phyloP scores from a whole-genome alignment of 2,113 vertebrate genomes.

The Leptobrachium leishanense region DNA sequence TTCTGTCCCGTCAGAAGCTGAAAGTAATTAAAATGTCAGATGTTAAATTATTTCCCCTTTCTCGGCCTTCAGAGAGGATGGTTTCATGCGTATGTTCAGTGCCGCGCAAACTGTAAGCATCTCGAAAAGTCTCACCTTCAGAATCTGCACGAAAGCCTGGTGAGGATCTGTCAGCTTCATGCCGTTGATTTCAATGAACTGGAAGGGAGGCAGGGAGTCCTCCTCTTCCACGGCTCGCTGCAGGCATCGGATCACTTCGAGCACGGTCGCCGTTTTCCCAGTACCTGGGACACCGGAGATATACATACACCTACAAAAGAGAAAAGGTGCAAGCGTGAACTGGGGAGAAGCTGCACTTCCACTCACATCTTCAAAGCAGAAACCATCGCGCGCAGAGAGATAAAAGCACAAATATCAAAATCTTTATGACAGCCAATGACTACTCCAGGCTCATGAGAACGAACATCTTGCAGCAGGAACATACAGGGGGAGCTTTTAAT shows the following conservation, averaged over 20 bases:
- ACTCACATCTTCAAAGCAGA: no score
- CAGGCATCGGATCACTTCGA: constrained; percentile 84
- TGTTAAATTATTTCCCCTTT: no score
- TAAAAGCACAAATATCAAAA: no score
- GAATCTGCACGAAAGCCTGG: constrained; percentile 91
- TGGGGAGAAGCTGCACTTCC: no score
- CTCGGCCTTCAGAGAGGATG: no score
- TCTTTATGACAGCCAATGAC: no score
- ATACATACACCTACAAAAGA: constrained; percentile 87
- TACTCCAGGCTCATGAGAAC: no score
- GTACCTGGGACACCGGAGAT: constrained; percentile 96
- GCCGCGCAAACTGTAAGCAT: not conserved
- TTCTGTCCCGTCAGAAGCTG: constrained; percentile 90
- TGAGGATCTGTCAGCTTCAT: constrained; percentile 98
- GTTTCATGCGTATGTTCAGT: not conserved
- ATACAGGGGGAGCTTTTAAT: no score
- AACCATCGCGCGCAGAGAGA: no score
- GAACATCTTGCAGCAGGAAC: no score
- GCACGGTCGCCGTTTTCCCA: constrained; percentile 93
- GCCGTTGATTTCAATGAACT: constrained; percentile 88
- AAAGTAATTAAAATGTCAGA: not conserved
- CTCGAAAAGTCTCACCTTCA: constrained; percentile 71
- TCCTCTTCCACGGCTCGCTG: constrained; percentile 73
- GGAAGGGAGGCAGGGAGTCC: constrained; percentile 78
- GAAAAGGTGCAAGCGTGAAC: not conserved